phyloP scores from a whole-genome alignment of 1,140 invertebrate species.

The Chymomyza costata region DNA sequence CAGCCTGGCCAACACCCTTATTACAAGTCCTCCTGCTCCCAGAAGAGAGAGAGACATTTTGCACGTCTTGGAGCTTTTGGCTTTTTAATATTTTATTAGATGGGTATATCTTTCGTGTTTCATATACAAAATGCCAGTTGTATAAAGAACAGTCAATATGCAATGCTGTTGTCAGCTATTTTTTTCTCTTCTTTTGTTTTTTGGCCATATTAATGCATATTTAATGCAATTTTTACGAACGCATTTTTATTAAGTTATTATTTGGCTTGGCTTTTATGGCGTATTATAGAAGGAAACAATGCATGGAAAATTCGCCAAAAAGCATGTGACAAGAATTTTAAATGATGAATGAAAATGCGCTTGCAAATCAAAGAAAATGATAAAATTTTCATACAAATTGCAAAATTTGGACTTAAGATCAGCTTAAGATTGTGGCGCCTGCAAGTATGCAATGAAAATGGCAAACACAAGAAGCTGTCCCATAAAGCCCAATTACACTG shows the following conservation, averaged over 20 bases:
- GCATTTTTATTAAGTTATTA: slow-evolving; percentile 55
- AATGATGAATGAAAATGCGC: slow-evolving; percentile 44
- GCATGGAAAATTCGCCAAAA: slow-evolving; percentile 49
- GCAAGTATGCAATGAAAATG: slow-evolving; percentile 71
- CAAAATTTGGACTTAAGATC: slow-evolving; percentile 33
- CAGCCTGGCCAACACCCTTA: too few relatives aligned
- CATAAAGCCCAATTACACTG: too few relatives aligned
- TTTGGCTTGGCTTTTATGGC: slow-evolving; percentile 51
- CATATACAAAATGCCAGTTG: too few relatives aligned
- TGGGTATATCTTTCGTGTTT: slow-evolving; percentile 8
- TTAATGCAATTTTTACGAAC: slow-evolving; percentile 67
- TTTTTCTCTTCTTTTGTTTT: too few relatives aligned
- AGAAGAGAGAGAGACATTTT: too few relatives aligned
- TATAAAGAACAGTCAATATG: too few relatives aligned
- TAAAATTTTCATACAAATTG: slow-evolving; percentile 70
- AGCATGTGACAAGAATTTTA: slow-evolving; percentile 66
- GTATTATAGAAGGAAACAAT: too few relatives aligned
- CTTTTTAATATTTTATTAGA: slow-evolving; percentile 60
- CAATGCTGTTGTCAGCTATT: too few relatives aligned
- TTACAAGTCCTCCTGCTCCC: too few relatives aligned
- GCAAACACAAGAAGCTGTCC: too few relatives aligned
- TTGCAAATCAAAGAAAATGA: slow-evolving; percentile 28
- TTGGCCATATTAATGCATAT: slow-evolving; percentile 56
- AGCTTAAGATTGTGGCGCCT: slow-evolving; percentile 58
- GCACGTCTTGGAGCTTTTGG: slow-evolving; percentile 25